Base-by-base conservation (phyloP, 1,140 invertebrate species). In the Temnothorax longispinosus region DNA sequence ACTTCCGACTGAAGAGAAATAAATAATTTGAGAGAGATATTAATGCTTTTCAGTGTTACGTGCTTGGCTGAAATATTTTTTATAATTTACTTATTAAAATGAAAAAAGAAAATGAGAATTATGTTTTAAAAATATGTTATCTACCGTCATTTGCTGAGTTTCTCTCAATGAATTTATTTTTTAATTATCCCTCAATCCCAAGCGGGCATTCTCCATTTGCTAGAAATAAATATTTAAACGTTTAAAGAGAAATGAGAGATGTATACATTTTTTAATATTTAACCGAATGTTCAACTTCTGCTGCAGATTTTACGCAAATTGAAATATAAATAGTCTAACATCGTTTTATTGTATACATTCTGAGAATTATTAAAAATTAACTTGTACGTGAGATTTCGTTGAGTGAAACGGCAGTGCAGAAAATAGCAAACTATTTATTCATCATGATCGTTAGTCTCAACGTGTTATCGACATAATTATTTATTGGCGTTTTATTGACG, bases 91-190 rank as follows among this genome's bases (percentile, higher is more conserved):
- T 44, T 44, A 32, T 27, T 2, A 27, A 52, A 78, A 35, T 7
- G 10, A 18, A n/a, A 58, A 21, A 38, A n/a, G 11, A 13, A 18
- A 60, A 60, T 44, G 11, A 58, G n/a, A 15, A 44, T 7, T 44
- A 18, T 41, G 35, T 75, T 2, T 78, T 27, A 27, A 41, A 65
- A 65, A 32, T 41, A 65, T 80, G 13, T 80, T 47, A 65, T 50
- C 11, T 18, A 11, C 6, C 15, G n/a, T 77, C 18, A 65, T 60
- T 13, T 54, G 13, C n/a, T 27, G 47, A 54, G 8, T 41, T 67
- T 27, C 27, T 27, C 27, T 67, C 41, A 67, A 41, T 0, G 32
- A 41, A 69, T 56, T 47, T 11, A 69, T 56, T n/a, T 69, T 69
- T 13, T 80, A 69, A 80, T 80, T 69, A 69, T 35, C 8, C 32